Percentiles rank a stretch among this genome's conserved stretches.
Conservation (phyloP, 2,113 vertebrate species). For the Ahaetulla prasina region DNA sequence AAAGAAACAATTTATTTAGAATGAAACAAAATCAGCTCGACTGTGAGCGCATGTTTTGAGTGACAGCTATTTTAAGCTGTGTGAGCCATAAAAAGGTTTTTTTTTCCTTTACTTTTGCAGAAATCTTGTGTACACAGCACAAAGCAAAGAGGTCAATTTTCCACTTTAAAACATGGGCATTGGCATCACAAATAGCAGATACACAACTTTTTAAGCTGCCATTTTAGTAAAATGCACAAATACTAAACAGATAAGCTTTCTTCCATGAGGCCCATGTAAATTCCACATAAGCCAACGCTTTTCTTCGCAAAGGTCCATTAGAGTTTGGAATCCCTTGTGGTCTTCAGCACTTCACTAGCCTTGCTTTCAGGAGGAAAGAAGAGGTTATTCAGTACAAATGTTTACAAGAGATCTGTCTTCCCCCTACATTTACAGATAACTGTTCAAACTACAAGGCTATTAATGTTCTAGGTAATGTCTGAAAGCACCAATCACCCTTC, state of each 20-base stretch:
- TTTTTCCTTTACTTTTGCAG: slow-evolving; percentile 88
- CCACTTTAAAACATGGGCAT: slow-evolving; percentile 94
- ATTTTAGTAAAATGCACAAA: slow-evolving; percentile 92
- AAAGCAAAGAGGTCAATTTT: slow-evolving; percentile 85
- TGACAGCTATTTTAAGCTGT: slow-evolving; percentile 92
- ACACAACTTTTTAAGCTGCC: slow-evolving; percentile 90
- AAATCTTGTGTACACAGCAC: slow-evolving; percentile 98
- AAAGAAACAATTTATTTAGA: slow-evolving; percentile 99
- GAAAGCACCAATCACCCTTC: slow-evolving; percentile 72
- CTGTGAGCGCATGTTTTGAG: slow-evolving; percentile 86
- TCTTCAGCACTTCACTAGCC: slow-evolving; percentile 73
- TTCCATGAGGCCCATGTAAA: slow-evolving; percentile 77
- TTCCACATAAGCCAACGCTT: slow-evolving; percentile 74
- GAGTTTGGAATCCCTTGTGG: slow-evolving; percentile 72
- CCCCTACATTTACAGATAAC: slow-evolving; percentile 63
- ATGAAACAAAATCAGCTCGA: slow-evolving; percentile 92
- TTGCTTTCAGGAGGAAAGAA: slow-evolving; percentile 73
- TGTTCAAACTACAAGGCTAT: slow-evolving; percentile 62
- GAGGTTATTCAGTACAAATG: slow-evolving; percentile 74
- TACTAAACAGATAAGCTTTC: slow-evolving; percentile 86
- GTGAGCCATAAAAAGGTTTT: slow-evolving; percentile 84
- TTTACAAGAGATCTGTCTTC: slow-evolving; percentile 60
- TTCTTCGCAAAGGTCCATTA: slow-evolving; percentile 77
- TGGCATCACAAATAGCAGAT: slow-evolving; percentile 94
- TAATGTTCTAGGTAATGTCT: slow-evolving; percentile 59